Base-by-base conservation (phyloP, 2,113 vertebrate genomes). In the Hyperoodon ampullatus region DNA sequence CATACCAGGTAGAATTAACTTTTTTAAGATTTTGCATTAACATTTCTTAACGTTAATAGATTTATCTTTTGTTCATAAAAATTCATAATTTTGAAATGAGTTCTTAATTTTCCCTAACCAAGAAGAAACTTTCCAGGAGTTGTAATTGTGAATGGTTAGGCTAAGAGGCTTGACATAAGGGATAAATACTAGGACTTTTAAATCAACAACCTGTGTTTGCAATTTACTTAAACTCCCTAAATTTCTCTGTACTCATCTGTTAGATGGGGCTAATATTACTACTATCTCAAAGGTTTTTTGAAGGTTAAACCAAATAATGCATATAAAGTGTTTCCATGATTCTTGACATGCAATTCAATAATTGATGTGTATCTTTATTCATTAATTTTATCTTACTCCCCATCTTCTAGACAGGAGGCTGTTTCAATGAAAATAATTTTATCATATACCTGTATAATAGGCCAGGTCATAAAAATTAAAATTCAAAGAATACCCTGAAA, bases 231-330 rank as follows among this genome's bases (percentile, higher is more conserved):
- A 84, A 53, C 78, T 60, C 15, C 66, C 42, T 68, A 33, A 68
- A 61, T 92, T 72, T 93, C 1, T 91, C 15, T 88, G 55, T 80
- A 83, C 10, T 21, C 2, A 53, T 61, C 26, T 77, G 16, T n/a
- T 53, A 93, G 78, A 33, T 66, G 3, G 9, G 23, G 15, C 6
- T 72, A 84, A 85, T 24, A 18, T 66, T 89, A 78, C 44, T 55
- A 83, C 7, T 88, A 68, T 15, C 33, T 68, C 30, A 61, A 85
- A 68, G 7, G 24, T 26, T 82, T 84, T 88, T 19, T 70, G 47
- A 92, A 95, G 19, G 68, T 81, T 61, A 70, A 92, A 80, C 8
- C 84, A 88, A 95, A 83, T 39, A 74, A 74, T 80, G 19, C 6
- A 42, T 47, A 68, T 65, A 89, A 87, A 84, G 33, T 96, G 16